Conservation (phyloP, 1,140 invertebrate species). For the Nomia melanderi region DNA sequence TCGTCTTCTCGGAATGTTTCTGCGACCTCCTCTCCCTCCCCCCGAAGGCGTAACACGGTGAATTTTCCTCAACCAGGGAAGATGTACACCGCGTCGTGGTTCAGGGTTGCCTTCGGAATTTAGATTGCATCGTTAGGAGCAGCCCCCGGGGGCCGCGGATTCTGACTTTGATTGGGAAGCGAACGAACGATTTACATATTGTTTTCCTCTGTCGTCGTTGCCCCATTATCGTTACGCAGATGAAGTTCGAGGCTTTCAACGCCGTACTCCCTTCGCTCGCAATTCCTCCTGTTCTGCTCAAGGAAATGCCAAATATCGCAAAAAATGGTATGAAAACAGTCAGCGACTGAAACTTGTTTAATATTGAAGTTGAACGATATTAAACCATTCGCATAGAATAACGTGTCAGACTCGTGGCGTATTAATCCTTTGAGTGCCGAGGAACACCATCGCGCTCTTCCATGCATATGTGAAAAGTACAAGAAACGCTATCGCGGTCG, state of each 20-base stretch:
- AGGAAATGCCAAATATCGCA: no score
- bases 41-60: not conserved
- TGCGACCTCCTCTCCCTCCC: not conserved
- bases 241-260: constrained; percentile 54
- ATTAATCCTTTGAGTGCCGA: no score
- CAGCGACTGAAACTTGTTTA: no score
- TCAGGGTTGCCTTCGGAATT: constrained; percentile 60
- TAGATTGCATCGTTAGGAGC: constrained; percentile 69
- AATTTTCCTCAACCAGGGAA: constrained; percentile 47
- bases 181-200: constrained; percentile 68
- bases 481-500: no score
- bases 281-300: no score
- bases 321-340: no score
- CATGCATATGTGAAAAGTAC: no score
- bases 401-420: no score
- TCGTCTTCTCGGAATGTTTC: constrained; percentile 17
- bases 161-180: constrained; percentile 64
- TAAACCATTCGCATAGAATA: no score
- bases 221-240: constrained; percentile 62
- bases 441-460: no score
- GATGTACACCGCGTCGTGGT: constrained; percentile 33
- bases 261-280: not conserved
- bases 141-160: constrained; percentile 47
- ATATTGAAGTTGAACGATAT: no score
- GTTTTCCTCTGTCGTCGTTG: constrained; percentile 61